Conservation (phyloP, 2,888 invertebrate genomes). For the Napeogenes inachia region DNA sequence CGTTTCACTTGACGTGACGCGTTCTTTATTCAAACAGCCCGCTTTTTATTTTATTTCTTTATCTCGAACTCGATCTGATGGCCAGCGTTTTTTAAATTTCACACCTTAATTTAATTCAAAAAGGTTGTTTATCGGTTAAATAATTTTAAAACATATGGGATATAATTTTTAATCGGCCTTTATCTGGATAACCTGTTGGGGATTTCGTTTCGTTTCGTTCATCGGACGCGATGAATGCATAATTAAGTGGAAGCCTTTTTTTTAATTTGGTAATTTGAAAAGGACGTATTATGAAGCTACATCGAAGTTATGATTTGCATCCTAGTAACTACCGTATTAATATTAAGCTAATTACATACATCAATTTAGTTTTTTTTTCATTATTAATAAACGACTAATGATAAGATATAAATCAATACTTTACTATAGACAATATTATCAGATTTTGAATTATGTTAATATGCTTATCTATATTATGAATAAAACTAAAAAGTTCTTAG, state of each 20-base stretch:
- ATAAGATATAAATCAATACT: no score
- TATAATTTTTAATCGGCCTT: conserved; percentile 64
- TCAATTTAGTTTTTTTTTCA: no score
- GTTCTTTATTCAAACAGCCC: conserved; percentile 73
- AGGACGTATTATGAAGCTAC: conserved; percentile 39
- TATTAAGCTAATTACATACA: no score
- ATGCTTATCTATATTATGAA: no score
- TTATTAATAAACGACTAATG: no score
- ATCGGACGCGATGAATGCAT: conserved; percentile 71
- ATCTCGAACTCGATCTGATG: conserved; percentile 60
- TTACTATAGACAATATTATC: no score
- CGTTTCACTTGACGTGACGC: conserved; percentile 73
- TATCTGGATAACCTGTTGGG: conserved; percentile 72
- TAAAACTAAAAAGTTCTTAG: no score
- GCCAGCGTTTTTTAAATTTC: conserved; percentile 40
- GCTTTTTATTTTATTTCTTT: conserved; percentile 69
- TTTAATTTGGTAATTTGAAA: conserved; percentile 56
- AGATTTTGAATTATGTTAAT: no score
- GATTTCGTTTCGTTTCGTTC: conserved; percentile 64
- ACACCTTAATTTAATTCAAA: conserved; percentile 41
- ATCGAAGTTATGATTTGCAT: conserved; percentile 25
- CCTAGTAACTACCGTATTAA: conserved; percentile 5
- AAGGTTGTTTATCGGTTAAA: conserved; percentile 52
- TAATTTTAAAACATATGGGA: conserved; percentile 41
- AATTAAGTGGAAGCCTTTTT: conserved; percentile 72